These are phyloP conservation scores for Heptranchias perlo DNA, from an alignment of 2,113 vertebrate genomes.

Conservation along the genomic window DNA sequence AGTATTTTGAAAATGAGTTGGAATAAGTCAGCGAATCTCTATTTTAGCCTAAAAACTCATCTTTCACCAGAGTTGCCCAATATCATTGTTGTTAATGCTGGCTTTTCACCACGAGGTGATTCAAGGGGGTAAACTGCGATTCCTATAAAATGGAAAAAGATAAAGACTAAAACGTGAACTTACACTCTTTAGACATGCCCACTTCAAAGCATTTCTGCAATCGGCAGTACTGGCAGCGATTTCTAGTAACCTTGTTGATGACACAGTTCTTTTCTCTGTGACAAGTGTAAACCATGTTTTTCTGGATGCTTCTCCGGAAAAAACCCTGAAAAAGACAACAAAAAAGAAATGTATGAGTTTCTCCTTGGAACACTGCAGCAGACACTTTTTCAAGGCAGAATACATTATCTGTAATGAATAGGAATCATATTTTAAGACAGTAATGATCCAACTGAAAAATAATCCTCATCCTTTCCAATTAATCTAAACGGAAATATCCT, in stretches of 20 bases:
- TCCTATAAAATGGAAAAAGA: slow-evolving; percentile 40
- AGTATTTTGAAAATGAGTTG: background rate
- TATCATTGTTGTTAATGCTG: background rate
- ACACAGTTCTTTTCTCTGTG: slow-evolving; percentile 92
- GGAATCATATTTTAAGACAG: background rate
- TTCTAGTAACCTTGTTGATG: slow-evolving; percentile 95
- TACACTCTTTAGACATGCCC: slow-evolving; percentile 97
- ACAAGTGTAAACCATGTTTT: slow-evolving; percentile 96
- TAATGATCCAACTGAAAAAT: background rate
- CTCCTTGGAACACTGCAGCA: background rate
- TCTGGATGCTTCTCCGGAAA: slow-evolving; percentile 94
- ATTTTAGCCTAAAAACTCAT: background rate
- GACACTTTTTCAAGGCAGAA: background rate
- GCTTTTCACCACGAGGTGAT: background rate
- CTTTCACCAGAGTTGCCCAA: background rate
- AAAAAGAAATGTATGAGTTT: slow-evolving; percentile 45
- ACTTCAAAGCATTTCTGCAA: slow-evolving; percentile 90
- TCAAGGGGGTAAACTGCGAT: background rate
- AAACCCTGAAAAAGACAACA: slow-evolving; percentile 73
- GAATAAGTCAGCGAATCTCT: background rate
- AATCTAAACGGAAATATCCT: background rate
- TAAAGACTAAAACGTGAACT: slow-evolving; percentile 55
- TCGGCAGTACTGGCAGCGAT: slow-evolving; percentile 93
- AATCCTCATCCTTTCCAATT: background rate
- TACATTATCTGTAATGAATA: background rate